A percentile compares a stretch with the other conserved stretches of the same genome.
These are phyloP conservation scores for Tenrec ecaudatus DNA, from an alignment of 2,113 vertebrate genomes.

Conservation along the genomic window DNA sequence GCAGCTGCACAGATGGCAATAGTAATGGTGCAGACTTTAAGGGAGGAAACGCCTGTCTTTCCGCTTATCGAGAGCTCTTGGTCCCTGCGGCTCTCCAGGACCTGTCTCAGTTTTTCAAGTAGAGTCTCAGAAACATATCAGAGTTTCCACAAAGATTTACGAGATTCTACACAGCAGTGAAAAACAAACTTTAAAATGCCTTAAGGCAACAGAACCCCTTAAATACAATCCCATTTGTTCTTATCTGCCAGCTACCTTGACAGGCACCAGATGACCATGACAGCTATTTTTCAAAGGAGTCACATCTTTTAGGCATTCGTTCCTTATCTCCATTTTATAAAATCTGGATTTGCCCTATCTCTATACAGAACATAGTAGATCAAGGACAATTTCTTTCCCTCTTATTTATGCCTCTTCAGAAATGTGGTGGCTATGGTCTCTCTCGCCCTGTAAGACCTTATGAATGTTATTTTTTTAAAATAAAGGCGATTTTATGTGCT, in stretches of 20 bases:
- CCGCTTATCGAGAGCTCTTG: neutral
- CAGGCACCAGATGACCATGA: slow-evolving; percentile 5
- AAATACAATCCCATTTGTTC: slow-evolving; percentile 50
- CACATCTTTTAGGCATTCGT: neutral
- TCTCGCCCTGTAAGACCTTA: neutral
- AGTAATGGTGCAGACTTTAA: neutral
- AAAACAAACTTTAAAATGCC: slow-evolving; percentile 38
- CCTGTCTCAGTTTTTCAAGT: slow-evolving; percentile 43
- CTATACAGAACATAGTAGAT: neutral
- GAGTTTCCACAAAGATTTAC: slow-evolving; percentile 24
- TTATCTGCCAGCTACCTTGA: slow-evolving; percentile 18
- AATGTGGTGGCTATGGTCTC: neutral
- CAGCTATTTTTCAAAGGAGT: slow-evolving; percentile 13
- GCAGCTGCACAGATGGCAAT: neutral
- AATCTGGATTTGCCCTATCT: neutral
- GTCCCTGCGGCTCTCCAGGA: neutral
- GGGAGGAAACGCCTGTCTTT: slow-evolving; percentile 54
- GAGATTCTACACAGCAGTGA: slow-evolving; percentile 39
- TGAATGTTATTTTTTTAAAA: neutral
- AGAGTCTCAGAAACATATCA: slow-evolving; percentile 38
- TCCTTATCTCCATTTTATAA: slow-evolving; percentile 50
- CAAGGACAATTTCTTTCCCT: neutral
- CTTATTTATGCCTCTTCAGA: slow-evolving; percentile 10
- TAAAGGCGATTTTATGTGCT: neutral
- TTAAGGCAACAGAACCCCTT: slow-evolving; percentile 27